Conservation (phyloP, 2,797 vertebrate species). For the Chaetophractus vellerosus region DNA sequence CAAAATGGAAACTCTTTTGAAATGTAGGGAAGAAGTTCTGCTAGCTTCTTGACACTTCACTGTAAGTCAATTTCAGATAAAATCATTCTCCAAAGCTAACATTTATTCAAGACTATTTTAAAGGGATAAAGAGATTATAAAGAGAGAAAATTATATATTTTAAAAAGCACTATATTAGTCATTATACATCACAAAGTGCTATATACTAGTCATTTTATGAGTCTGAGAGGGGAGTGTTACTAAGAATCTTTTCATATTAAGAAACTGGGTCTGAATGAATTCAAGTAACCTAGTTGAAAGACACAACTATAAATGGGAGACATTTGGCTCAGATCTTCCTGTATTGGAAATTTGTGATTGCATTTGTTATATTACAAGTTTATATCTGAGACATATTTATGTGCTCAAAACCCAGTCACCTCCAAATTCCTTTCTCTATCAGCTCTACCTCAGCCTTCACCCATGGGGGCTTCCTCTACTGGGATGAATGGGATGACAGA, state of each 20-base stretch:
- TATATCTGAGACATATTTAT: not conserved
- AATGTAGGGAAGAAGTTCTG: not conserved
- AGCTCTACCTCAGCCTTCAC: not conserved
- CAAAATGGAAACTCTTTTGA: slow-evolving; percentile 49
- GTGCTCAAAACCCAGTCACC: not conserved
- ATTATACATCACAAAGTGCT: not conserved
- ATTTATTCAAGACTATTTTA: not conserved
- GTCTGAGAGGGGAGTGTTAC: not conserved
- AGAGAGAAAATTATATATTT: slow-evolving; percentile 38
- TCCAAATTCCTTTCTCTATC: slow-evolving; percentile 2
- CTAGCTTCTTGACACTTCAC: not conserved
- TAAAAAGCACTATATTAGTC: not conserved
- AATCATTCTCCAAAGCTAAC: not conserved
- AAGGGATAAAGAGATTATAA: not conserved
- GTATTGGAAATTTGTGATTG: slow-evolving; percentile 37
- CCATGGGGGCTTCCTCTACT: not conserved
- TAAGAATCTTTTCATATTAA: slow-evolving; percentile 32
- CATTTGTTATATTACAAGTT: not conserved
- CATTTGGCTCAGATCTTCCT: not conserved
- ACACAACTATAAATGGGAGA: not conserved
- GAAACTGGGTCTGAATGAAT: not conserved
- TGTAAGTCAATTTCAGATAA: not conserved
- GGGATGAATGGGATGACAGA: not conserved
- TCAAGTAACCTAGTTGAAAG: slow-evolving; percentile 3
- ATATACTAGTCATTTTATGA: not conserved